Conservation (phyloP, 2,797 vertebrate genomes). For the Halcyon leucocephala region DNA sequence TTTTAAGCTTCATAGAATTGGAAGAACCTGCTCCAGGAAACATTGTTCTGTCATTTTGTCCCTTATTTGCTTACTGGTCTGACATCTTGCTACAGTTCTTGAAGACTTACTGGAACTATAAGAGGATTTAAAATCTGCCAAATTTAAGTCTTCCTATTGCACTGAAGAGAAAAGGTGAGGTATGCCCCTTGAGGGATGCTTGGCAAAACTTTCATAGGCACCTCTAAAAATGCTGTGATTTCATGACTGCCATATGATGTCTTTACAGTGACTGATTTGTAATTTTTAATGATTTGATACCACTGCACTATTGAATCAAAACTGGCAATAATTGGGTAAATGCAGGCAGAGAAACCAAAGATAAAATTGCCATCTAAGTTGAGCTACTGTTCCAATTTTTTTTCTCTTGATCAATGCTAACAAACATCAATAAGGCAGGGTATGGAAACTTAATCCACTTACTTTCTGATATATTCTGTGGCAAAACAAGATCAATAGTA, state of each 20-base stretch:
- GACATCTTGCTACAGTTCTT: background rate
- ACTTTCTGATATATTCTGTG: background rate
- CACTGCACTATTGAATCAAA: background rate
- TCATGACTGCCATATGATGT: background rate
- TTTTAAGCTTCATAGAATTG: background rate
- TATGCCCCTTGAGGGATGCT: background rate
- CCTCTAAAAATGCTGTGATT: background rate
- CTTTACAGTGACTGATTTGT: background rate
- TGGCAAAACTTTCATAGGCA: background rate
- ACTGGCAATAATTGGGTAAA: background rate
- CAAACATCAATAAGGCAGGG: background rate
- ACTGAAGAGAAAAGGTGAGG: background rate
- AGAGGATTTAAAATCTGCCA: background rate
- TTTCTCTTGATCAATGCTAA: background rate
- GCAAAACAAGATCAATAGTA: background rate
- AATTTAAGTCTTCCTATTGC: background rate
- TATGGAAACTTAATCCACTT: slow-evolving; percentile 11
- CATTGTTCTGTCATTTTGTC: background rate
- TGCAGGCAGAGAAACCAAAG: background rate
- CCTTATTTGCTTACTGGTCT: background rate
- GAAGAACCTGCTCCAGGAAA: background rate
- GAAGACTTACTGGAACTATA: background rate
- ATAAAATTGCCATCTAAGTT: background rate
- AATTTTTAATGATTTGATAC: background rate
- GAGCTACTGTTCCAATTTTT: background rate